A percentile compares a stretch with the other conserved stretches of the same genome.
These are phyloP conservation scores for Meiosimyza decipiens DNA, from an alignment of 2,888 invertebrate species.

Conservation along the genomic window DNA sequence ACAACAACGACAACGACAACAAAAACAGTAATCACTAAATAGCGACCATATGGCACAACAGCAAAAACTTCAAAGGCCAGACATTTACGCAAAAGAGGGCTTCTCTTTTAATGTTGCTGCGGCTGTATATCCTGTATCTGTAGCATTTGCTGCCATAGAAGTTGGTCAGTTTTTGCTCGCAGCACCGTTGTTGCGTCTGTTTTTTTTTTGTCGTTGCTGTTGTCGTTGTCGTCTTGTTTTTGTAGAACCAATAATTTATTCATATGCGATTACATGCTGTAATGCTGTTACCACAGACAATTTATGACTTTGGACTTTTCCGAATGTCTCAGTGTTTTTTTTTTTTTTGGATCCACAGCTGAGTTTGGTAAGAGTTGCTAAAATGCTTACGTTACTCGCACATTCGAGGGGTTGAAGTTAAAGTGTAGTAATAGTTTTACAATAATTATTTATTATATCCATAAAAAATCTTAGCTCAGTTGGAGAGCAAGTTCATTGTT, in stretches of 20 bases:
- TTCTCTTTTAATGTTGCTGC: constrained; percentile 10
- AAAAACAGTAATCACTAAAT: constrained; percentile 56
- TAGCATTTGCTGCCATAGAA: constrained; percentile 37
- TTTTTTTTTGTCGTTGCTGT: neutral
- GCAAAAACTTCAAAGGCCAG: constrained; percentile 29
- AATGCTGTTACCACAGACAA: constrained; percentile 65
- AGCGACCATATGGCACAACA: constrained; percentile 59
- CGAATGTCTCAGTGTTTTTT: constrained; percentile 3
- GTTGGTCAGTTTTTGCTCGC: constrained; percentile 31
- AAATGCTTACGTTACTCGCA: neutral
- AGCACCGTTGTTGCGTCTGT: neutral
- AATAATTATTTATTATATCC: too few relatives aligned
- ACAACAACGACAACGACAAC: constrained; percentile 18
- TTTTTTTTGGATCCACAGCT: neutral
- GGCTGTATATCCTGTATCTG: constrained; percentile 55
- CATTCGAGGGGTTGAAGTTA: too few relatives aligned
- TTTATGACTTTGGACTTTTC: constrained; percentile 56
- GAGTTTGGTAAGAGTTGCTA: neutral
- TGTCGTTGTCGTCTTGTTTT: constrained; percentile 8
- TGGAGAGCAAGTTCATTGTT: too few relatives aligned
- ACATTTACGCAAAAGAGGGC: neutral
- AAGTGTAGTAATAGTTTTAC: too few relatives aligned
- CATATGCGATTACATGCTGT: constrained; percentile 66
- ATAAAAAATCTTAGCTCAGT: too few relatives aligned
- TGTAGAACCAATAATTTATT: constrained; percentile 63